phyloP scores from a whole-genome alignment of 2,888 invertebrate genomes.

The Ethmia dodecea region DNA sequence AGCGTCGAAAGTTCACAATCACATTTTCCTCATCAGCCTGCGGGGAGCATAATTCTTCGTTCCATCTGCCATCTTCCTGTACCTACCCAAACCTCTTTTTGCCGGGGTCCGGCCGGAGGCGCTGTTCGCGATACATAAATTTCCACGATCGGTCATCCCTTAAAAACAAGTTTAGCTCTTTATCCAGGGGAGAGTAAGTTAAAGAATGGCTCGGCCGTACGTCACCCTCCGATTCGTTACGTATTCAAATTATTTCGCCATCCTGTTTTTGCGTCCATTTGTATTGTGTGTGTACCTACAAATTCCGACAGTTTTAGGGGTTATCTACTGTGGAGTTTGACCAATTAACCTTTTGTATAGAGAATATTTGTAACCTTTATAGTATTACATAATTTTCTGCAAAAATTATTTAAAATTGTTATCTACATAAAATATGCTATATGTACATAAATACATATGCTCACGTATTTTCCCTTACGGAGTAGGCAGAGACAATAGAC shows the following conservation, averaged over 20 bases:
- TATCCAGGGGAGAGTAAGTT: constrained; percentile 68
- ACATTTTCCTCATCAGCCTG: constrained; percentile 75
- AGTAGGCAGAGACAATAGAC: too few species aligned
- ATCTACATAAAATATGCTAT: too few species aligned
- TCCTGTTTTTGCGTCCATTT: constrained; percentile 69
- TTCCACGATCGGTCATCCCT: constrained; percentile 77
- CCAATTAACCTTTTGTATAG: constrained; percentile 36
- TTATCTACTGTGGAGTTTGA: constrained; percentile 41
- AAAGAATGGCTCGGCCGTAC: constrained; percentile 67
- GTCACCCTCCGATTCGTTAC: constrained; percentile 72
- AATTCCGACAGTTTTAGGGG: constrained; percentile 41
- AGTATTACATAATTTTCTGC: too few species aligned
- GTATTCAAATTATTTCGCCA: constrained; percentile 73
- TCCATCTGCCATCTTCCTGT: constrained; percentile 74
- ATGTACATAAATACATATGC: too few species aligned
- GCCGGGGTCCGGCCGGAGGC: constrained; percentile 65
- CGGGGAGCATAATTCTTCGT: constrained; percentile 73
- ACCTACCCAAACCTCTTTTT: constrained; percentile 70
- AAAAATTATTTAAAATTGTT: too few species aligned
- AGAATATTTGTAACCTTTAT: too few species aligned
- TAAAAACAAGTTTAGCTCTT: constrained; percentile 77
- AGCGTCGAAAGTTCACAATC: constrained; percentile 73
- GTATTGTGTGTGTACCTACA: constrained; percentile 46
- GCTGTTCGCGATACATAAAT: constrained; percentile 73
- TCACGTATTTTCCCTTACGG: too few species aligned